Percentiles rank a stretch among this genome's conserved stretches.
phyloP scores from a whole-genome alignment of 2,797 vertebrate species.

The Lepus oiostolus region DNA sequence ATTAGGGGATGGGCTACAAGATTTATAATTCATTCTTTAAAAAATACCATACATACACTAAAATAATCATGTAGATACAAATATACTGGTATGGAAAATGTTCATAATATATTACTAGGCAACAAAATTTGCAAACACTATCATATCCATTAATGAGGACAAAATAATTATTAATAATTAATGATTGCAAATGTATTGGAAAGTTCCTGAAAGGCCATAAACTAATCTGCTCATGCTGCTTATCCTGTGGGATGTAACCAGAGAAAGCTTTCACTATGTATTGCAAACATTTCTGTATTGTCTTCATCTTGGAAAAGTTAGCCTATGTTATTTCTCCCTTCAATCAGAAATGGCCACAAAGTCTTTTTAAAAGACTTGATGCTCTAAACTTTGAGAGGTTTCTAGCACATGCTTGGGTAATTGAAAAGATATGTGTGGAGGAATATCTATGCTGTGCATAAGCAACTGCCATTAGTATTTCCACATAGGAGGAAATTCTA shows the following conservation, averaged over 20 bases:
- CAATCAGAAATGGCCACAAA: constrained; percentile 29
- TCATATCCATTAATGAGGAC: background rate
- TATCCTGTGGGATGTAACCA: background rate
- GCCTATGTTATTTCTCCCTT: background rate
- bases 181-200: background rate
- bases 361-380: constrained; percentile 9
- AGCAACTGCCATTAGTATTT: background rate
- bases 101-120: background rate
- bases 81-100: background rate
- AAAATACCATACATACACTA: constrained; percentile 17
- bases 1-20: background rate
- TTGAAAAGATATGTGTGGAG: background rate
- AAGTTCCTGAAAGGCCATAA: background rate
- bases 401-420: background rate
- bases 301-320: background rate
- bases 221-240: background rate
- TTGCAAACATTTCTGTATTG: background rate
- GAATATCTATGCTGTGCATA: background rate
- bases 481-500: background rate
- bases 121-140: background rate
- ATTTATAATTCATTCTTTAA: constrained; percentile 31
- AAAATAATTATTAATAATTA: background rate
- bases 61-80: background rate
- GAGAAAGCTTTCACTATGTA: background rate
- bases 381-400: background rate